phyloP scores from a whole-genome alignment of 2,113 vertebrate species.

The Tinamus guttatus region DNA sequence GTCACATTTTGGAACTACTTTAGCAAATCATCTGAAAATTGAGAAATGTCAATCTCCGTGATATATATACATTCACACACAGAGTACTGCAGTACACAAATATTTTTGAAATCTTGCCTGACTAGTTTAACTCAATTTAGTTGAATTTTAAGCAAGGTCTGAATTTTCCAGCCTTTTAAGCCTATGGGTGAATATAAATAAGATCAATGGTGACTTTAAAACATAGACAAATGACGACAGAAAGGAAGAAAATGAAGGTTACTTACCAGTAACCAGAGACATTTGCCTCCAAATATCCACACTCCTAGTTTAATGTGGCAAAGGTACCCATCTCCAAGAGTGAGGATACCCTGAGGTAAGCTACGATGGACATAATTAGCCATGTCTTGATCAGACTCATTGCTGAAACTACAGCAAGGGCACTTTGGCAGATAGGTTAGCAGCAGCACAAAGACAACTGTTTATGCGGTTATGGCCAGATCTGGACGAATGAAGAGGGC shows the following conservation, averaged over 20 bases:
- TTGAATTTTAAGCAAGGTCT: slow-evolving; percentile 63
- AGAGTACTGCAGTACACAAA: slow-evolving; percentile 64
- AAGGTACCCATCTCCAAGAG: slow-evolving; percentile 57
- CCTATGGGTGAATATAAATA: slow-evolving; percentile 46
- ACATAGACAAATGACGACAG: slow-evolving; percentile 71
- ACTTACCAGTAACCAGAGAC: slow-evolving; percentile 67
- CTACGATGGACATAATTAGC: slow-evolving; percentile 42
- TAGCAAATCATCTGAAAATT: slow-evolving; percentile 75
- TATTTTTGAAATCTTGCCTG: slow-evolving; percentile 67
- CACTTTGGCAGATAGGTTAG: slow-evolving; percentile 37
- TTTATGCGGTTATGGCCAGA: background rate
- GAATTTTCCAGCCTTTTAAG: slow-evolving; percentile 60
- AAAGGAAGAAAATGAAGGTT: slow-evolving; percentile 59
- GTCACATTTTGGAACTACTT: slow-evolving; percentile 72
- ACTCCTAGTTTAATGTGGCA: slow-evolving; percentile 55
- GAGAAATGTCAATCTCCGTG: slow-evolving; percentile 73
- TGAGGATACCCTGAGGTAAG: slow-evolving; percentile 52
- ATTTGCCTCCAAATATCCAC: slow-evolving; percentile 62
- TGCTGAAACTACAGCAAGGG: slow-evolving; percentile 25
- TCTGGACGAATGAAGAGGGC: slow-evolving; percentile 35
- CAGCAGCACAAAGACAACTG: slow-evolving; percentile 24
- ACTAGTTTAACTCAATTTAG: slow-evolving; percentile 46
- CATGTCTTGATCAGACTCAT: slow-evolving; percentile 53
- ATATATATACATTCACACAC: slow-evolving; percentile 64
- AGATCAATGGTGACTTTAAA: slow-evolving; percentile 68